Evolutionary conservation across 2,888 invertebrate species (phyloP).

Genomic region (Agrochola circellaris): DNA sequence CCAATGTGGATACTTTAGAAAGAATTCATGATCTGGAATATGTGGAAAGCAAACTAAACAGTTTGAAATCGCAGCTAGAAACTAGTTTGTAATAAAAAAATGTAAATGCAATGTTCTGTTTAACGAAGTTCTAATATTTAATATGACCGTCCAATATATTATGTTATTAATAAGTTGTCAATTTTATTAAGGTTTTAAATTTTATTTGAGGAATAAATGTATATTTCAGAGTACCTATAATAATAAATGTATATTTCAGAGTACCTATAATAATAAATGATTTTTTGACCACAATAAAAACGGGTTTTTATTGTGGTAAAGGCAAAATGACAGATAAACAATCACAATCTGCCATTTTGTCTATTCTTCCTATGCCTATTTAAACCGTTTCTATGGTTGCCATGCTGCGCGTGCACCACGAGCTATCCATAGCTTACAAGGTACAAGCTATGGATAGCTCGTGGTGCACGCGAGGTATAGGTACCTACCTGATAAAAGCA

Average conservation of each 20-base stretch:
- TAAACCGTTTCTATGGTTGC: too few relatives aligned
- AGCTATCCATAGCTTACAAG: too few relatives aligned
- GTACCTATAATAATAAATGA: slow-evolving; percentile 40
- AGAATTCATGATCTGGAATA: slow-evolving; percentile 86
- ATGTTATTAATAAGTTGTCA: slow-evolving; percentile 14
- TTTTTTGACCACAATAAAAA: too few relatives aligned
- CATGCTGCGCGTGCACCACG: background rate
- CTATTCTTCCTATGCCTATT: too few relatives aligned
- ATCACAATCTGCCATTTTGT: too few relatives aligned
- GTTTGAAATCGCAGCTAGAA: slow-evolving; percentile 81
- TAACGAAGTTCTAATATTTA: background rate
- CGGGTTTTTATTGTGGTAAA: too few relatives aligned
- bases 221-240: slow-evolving; percentile 33
- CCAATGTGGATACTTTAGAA: slow-evolving; percentile 84
- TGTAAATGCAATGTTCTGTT: background rate
- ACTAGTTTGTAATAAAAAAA: slow-evolving; percentile 78
- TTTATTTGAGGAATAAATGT: slow-evolving; percentile 20
- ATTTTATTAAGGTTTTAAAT: slow-evolving; percentile 25
- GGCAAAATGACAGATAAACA: too few relatives aligned
- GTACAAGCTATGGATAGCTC: too few relatives aligned
- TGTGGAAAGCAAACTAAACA: slow-evolving; percentile 83
- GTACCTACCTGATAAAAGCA: background rate
- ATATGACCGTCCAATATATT: slow-evolving; percentile 41
- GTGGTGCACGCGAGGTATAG: too few relatives aligned
- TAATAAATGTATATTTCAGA: slow-evolving; percentile 41